Percentiles rank a stretch among this genome's conserved stretches.
Conservation (phyloP, 2,888 invertebrate species). For the Pollenia amentaria region DNA sequence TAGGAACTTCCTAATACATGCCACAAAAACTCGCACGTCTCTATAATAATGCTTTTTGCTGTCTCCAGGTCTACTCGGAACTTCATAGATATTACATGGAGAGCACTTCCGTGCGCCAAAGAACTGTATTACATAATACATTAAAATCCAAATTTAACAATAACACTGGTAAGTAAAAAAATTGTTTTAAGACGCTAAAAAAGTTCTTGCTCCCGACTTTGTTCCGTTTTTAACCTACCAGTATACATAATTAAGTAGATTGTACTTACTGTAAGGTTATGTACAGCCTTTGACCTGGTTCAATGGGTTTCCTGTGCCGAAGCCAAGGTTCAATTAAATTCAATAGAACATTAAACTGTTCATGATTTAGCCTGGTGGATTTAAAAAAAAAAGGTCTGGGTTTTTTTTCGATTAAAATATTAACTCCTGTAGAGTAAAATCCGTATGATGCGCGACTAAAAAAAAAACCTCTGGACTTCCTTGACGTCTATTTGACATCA, state of each 20-base stretch:
- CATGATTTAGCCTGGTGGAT: conserved; percentile 36
- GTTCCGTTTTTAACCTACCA: too few relatives aligned
- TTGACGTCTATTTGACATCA: conserved; percentile 8
- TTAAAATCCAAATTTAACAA: conserved; percentile 1
- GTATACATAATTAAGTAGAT: too few relatives aligned
- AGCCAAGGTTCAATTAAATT: too few relatives aligned
- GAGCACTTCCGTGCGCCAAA: too few relatives aligned
- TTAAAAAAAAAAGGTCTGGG: conserved; percentile 34
- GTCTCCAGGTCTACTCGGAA: too few relatives aligned
- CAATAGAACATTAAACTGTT: conserved; percentile 34
- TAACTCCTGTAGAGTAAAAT: conserved; percentile 38
- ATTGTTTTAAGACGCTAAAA: too few relatives aligned
- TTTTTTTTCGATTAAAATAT: conserved; percentile 41
- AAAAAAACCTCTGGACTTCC: conserved; percentile 7
- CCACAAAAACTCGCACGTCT: conserved; percentile 52
- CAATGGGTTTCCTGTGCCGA: conserved; percentile 50
- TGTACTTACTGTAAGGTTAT: conserved; percentile 43
- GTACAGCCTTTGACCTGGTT: conserved; percentile 43
- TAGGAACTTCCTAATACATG: conserved; percentile 21
- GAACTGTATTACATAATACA: conserved; percentile 21
- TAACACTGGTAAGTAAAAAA: too few relatives aligned
- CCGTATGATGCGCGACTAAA: conserved; percentile 6
- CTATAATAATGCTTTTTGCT: too few relatives aligned
- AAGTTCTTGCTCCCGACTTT: too few relatives aligned
- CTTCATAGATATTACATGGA: too few relatives aligned